phyloP scores from a whole-genome alignment of 1,140 invertebrate species.

The Zophobas morio region DNA sequence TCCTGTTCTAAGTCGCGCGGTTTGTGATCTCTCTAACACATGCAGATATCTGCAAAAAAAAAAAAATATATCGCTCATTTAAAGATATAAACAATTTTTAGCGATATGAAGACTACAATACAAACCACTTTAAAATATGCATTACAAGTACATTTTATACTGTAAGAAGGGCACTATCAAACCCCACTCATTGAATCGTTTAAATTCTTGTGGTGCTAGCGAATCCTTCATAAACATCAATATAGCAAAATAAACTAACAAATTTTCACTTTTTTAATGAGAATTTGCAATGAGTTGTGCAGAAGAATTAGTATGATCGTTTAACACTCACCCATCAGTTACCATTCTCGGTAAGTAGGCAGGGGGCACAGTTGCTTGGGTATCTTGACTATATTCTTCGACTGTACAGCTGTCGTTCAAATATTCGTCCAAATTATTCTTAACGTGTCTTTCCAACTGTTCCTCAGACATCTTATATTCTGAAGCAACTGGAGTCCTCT shows the following conservation, averaged over 20 bases:
- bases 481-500: conserved; percentile 38
- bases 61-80: background rate
- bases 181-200: conserved; percentile 53
- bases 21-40: conserved; percentile 65
- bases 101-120: background rate
- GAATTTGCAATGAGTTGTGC: conserved; percentile 8
- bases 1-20: conserved; percentile 66
- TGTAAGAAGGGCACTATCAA: conserved; percentile 59
- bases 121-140: background rate
- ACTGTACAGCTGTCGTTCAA: conserved; percentile 57
- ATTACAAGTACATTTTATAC: background rate
- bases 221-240: conserved; percentile 54
- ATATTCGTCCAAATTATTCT: conserved; percentile 64
- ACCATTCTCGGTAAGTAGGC: conserved; percentile 56
- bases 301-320: background rate
- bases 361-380: conserved; percentile 54
- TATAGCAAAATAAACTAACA: conserved; percentile 54
- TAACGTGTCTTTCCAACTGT: conserved; percentile 61
- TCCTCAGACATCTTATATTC: conserved; percentile 54
- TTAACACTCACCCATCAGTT: conserved; percentile 56
- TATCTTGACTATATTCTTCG: conserved; percentile 59
- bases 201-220: conserved; percentile 57
- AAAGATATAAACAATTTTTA: conserved; percentile 4
- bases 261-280: background rate
- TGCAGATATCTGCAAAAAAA: conserved; percentile 58